Percentiles rank a stretch among this genome's conserved stretches.
Evolutionary conservation across 2,888 invertebrate species (phyloP).

Genomic region (Temnothorax unifasciatus): DNA sequence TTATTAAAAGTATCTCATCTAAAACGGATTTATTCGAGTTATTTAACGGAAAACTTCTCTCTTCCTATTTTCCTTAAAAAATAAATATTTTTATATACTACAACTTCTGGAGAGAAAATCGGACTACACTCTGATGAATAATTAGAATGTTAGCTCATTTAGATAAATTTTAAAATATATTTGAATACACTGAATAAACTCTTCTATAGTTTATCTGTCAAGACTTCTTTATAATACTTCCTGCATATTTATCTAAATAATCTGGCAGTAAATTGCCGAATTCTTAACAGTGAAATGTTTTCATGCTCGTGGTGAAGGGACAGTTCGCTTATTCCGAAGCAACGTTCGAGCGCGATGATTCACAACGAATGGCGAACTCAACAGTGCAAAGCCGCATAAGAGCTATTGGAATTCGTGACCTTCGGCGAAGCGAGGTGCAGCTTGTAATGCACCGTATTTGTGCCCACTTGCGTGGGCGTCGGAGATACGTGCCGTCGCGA

Average conservation of each 20-base stretch:
- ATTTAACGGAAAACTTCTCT: background rate
- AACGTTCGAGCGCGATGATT: conserved; percentile 64
- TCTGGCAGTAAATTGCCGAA: background rate
- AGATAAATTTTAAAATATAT: background rate
- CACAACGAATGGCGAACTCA: conserved; percentile 65
- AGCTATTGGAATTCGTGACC: conserved; percentile 75
- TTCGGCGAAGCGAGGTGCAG: conserved; percentile 73
- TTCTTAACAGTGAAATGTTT: background rate
- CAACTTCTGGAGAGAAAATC: background rate
- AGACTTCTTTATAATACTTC: background rate
- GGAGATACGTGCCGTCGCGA: conserved; percentile 63
- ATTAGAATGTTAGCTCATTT: background rate
- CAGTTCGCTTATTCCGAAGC: conserved; percentile 44
- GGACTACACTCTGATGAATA: background rate
- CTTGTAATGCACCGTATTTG: conserved; percentile 70
- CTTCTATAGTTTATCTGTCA: background rate
- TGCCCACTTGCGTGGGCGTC: conserved; percentile 72
- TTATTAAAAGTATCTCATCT: background rate
- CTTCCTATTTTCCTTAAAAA: background rate
- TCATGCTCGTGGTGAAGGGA: background rate
- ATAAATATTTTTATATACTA: background rate
- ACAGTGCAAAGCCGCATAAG: conserved; percentile 61
- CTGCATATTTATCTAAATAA: background rate
- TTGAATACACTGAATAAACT: background rate
- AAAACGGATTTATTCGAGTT: background rate